Conservation (phyloP, 2,888 invertebrate genomes). For the Limnephilus marmoratus region DNA sequence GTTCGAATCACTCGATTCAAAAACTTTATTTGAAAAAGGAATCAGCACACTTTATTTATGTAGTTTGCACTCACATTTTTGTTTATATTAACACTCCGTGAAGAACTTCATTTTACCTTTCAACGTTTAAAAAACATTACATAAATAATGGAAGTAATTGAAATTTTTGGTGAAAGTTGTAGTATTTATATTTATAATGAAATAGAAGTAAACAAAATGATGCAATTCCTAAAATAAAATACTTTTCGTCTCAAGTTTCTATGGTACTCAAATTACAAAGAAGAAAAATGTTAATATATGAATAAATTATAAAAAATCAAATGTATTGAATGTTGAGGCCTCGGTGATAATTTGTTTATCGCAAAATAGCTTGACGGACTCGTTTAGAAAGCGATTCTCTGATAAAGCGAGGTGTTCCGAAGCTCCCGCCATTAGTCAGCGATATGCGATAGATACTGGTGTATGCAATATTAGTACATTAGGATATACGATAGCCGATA, state of each 20-base stretch:
- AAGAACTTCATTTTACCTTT: background rate
- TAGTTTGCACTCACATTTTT: background rate
- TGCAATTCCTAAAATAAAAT: background rate
- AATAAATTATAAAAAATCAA: background rate
- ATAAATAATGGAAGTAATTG: background rate
- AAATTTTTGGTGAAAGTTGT: background rate
- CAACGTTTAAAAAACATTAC: background rate
- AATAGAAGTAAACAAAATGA: background rate
- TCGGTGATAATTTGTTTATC: slow-evolving; percentile 7
- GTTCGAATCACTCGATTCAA: background rate
- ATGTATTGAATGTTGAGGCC: background rate
- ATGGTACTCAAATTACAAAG: background rate
- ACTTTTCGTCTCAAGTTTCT: background rate
- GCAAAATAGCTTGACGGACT: slow-evolving; percentile 34
- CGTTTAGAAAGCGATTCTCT: slow-evolving; percentile 46
- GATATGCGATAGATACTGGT: slow-evolving; percentile 34
- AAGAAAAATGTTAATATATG: background rate
- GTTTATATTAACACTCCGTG: background rate
- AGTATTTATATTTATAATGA: background rate
- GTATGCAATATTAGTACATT: background rate
- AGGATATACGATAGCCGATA: slow-evolving; percentile 3
- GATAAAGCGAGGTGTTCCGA: slow-evolving; percentile 38
- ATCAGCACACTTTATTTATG: background rate
- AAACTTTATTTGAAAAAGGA: background rate
- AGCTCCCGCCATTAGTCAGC: slow-evolving; percentile 39